Conservation (phyloP, 2,888 invertebrate species). For the Caenorhabditis imperialis region DNA sequence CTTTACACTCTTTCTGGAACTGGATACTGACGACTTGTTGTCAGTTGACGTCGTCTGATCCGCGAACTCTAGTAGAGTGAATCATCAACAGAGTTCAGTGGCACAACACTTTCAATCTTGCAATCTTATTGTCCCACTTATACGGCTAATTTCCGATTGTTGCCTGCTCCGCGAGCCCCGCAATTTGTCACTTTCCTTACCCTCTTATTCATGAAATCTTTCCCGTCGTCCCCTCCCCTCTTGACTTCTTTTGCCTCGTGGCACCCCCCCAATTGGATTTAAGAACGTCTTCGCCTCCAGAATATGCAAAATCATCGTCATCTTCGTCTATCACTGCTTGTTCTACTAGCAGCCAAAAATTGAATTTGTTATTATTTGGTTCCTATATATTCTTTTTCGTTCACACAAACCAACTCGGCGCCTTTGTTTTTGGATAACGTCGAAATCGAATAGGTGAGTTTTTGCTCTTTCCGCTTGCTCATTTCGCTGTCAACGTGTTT, state of each 20-base stretch:
- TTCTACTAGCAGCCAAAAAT: constrained; percentile 21
- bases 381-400: constrained; percentile 30
- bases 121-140: no score
- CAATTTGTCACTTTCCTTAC: constrained; percentile 44
- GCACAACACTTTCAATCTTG: no score
- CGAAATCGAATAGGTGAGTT: no score
- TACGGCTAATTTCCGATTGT: constrained; percentile 34
- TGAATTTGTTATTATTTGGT: constrained; percentile 51
- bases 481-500: no score
- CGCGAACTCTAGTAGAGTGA: no score
- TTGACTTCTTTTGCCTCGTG: constrained; percentile 9
- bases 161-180: constrained; percentile 15
- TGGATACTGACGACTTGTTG: constrained; percentile 47
- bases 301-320: constrained; percentile 38
- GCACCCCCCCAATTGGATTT: constrained; percentile 18
- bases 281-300: constrained; percentile 25
- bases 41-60: no score
- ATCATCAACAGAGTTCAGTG: constrained; percentile 12
- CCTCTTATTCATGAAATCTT: constrained; percentile 41
- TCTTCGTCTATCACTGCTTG: constrained; percentile 5
- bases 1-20: constrained; percentile 43
- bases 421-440: no score
- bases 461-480: no score
- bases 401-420: no score
- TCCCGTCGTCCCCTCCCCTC: neutral